Evolutionary conservation across 2,888 invertebrate species (phyloP).

Genomic region (Temnothorax ravouxi): DNA sequence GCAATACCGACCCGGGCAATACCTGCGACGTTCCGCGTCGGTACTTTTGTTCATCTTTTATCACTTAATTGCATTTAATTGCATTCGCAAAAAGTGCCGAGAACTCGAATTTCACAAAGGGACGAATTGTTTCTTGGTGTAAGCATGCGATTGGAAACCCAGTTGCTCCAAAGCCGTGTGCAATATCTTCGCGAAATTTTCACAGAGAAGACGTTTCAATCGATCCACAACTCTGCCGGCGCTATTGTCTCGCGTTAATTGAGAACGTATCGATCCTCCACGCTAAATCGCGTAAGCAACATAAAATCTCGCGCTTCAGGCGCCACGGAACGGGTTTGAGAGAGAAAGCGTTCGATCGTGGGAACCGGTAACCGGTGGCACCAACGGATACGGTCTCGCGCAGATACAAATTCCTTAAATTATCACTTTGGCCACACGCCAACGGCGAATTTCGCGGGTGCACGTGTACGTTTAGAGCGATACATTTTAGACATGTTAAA

Average conservation of each 20-base stretch:
- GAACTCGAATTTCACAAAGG: neutral
- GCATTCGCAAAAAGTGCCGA: neutral
- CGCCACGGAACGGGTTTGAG: slow-evolving; percentile 71
- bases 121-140: neutral
- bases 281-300: slow-evolving; percentile 49
- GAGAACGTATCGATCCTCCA: slow-evolving; percentile 52
- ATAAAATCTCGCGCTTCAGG: slow-evolving; percentile 54
- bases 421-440: slow-evolving; percentile 35
- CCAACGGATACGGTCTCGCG: slow-evolving; percentile 40
- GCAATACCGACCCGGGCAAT: slow-evolving; percentile 45
- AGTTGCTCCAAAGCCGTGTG: neutral
- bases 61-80: slow-evolving; percentile 30
- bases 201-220: slow-evolving; percentile 9
- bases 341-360: slow-evolving; percentile 84
- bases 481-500: slow-evolving; percentile 40
- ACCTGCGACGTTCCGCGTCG: slow-evolving; percentile 4
- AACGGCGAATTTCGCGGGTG: slow-evolving; percentile 12
- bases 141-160: neutral
- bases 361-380: slow-evolving; percentile 77
- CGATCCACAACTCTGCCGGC: neutral
- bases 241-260: slow-evolving; percentile 41
- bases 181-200: slow-evolving; percentile 32
- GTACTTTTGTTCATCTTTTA: slow-evolving; percentile 16
- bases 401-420: slow-evolving; percentile 57
- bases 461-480: slow-evolving; percentile 11